phyloP scores from a whole-genome alignment of 1,140 invertebrate genomes.

The Magallana angulata region DNA sequence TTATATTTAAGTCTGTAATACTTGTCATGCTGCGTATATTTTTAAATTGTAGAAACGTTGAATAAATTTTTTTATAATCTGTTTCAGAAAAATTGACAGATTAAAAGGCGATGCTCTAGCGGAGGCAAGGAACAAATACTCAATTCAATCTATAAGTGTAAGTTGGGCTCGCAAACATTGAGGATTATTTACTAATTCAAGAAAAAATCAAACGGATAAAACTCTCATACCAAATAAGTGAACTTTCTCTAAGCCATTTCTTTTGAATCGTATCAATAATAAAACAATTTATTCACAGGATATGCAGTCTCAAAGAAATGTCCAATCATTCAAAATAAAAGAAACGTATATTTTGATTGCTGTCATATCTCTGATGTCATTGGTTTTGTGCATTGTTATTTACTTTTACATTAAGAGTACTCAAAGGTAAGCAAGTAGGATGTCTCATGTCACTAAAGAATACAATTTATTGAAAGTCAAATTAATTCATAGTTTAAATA shows the following conservation, averaged over 20 bases:
- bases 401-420: slow-evolving; percentile 29
- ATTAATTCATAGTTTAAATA: too few relatives aligned
- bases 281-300: not conserved
- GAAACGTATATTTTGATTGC: slow-evolving; percentile 17
- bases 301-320: not conserved
- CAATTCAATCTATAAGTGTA: slow-evolving; percentile 10
- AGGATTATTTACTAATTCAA: too few relatives aligned
- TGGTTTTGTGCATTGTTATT: not conserved
- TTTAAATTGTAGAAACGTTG: not conserved
- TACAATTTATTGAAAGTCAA: too few relatives aligned
- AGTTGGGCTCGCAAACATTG: not conserved
- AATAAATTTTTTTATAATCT: not conserved
- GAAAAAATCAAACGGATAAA: too few relatives aligned
- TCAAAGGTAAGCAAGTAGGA: not conserved
- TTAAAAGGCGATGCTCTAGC: not conserved
- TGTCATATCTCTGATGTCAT: not conserved
- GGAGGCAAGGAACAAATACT: not conserved
- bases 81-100: not conserved
- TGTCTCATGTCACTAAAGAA: too few relatives aligned
- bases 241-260: too few relatives aligned
- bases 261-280: too few relatives aligned
- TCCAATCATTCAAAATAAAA: not conserved
- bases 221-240: too few relatives aligned
- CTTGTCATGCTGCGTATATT: not conserved
- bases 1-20: not conserved